Evolutionary conservation across 2,888 invertebrate species (phyloP), one percentile per base, ranked within the genome.

Genomic region (Andrena hattorfiana): DNA sequence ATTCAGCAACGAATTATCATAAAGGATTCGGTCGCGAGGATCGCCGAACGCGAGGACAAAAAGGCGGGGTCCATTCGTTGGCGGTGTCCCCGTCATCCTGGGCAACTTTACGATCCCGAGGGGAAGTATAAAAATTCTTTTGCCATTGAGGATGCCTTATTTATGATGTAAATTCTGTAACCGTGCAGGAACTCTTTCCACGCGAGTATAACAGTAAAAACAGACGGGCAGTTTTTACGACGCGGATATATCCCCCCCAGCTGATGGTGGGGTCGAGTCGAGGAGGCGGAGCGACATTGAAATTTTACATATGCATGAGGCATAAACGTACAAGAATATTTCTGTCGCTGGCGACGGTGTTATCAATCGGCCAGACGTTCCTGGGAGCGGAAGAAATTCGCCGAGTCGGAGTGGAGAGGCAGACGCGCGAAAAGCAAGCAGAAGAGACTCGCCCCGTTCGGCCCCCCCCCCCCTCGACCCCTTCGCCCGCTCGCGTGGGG

Each of bases 221-320:
- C 81, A 72, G 56, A 68, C 67, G 72, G 75, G 68, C 72, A 49
- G 49, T 81, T 72, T 81, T 72, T 72, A 79, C 67, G 67, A 20
- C 48, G 8, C 56, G 74, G 10, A 51, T 69, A 35, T 63, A 69
- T 62, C 49, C 49, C 35, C 35, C 10, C 49, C 32, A 13, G 76
- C 8, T 5, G 48, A 48, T n/a, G 69, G 48, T 56, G 49, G 63
- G 51, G 51, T 2, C 8, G 16, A 10, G 20, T 16, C 10, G 10
- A 0, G 59, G 51, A 4, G 48, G 6, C 10, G 54, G 10, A 20
- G 60, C 83, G 73, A 77, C 77, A 83, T 77, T 77, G 82, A 83
- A 83, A 77, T 79, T 84, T 83, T 75, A 83, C 84, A 79, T 79
- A 84, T 84, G 84, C 84, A 84, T 68, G 77, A 81, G 84, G 56